Base-by-base conservation (phyloP, 2,797 vertebrate species). In the Coranthus polyacanthus region DNA sequence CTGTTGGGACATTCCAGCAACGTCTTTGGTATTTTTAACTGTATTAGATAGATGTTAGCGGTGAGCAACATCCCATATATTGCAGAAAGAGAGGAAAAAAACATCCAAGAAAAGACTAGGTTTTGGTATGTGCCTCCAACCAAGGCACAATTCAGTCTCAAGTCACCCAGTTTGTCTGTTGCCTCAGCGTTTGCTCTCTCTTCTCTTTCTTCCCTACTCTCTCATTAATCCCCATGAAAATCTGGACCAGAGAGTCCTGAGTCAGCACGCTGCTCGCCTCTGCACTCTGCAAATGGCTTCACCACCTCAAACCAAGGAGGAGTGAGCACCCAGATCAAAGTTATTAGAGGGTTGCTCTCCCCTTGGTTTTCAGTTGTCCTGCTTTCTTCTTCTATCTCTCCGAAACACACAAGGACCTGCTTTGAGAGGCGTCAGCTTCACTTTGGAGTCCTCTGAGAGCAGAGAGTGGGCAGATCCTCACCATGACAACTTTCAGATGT, bases 401-500 rank as follows among this genome's bases (percentile, higher is more conserved):
- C 63, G 15, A 72, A 75, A 67, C 36, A 32, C 21, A 45, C 17
- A 6, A 75, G 24, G 58, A 79, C 70, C 21, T 38, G 65, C 58
- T 55, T 21, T 60, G 51, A 50, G 60, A 75, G 57, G 37, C 41
- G 22, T 49, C 32, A 34, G 62, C 22, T 73, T 70, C 49, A 60
- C 61, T 70, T 64, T 68, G 8, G 39, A 67, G 22, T 38, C 45
- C 38, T 55, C 26, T 32, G 60, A 80, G 50, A 70, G 26, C 44
- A n/a, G 5, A 52, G 69, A 71, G 59, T 69, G 67, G 45, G 69
- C 65, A 65, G 45, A 64, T 47, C 64, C 56, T 85, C 59, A 44
- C 60, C 39, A 57, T 69, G 78, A 84, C 72, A 64, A 74, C 46
- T 85, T 79, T 83, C 63, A 81, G 73, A 84, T 84, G 68, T 66